These are phyloP conservation scores for Lota lota DNA, from an alignment of 2,113 vertebrate species.

Conservation along the genomic window DNA sequence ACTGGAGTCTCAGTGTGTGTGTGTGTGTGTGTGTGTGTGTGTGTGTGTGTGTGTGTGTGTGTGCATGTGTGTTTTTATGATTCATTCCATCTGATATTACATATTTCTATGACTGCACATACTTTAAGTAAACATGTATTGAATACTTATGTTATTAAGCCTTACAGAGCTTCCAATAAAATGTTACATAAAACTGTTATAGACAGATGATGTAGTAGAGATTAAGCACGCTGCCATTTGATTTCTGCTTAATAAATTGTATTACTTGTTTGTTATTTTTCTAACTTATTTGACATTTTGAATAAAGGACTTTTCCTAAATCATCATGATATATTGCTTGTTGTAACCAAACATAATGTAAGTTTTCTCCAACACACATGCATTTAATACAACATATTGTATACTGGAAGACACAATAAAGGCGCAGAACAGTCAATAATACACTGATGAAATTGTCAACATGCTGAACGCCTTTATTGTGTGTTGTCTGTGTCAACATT, in stretches of 20 bases:
- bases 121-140: slow-evolving; percentile 31
- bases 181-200: slow-evolving; percentile 1
- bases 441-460: slow-evolving; percentile 4
- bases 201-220: slow-evolving; percentile 14
- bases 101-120: slow-evolving; percentile 32
- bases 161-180: slow-evolving; percentile 19
- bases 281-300: slow-evolving; percentile 56
- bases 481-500: slow-evolving; percentile 24
- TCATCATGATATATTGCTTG: not conserved
- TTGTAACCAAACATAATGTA: not conserved
- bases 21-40: slow-evolving; percentile 20
- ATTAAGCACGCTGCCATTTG: slow-evolving; percentile 22
- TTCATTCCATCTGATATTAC: slow-evolving; percentile 27
- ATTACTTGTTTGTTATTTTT: slow-evolving; percentile 15
- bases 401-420: slow-evolving; percentile 4
- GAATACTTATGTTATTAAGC: slow-evolving; percentile 17
- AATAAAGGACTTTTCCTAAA: too few relatives aligned
- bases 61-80: slow-evolving; percentile 28
- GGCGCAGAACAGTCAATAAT: not conserved
- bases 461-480: slow-evolving; percentile 12
- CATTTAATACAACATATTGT: slow-evolving; percentile 10
- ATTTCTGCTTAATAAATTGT: not conserved
- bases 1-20: slow-evolving; percentile 14
- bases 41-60: slow-evolving; percentile 32
- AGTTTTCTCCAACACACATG: slow-evolving; percentile 22